Evolutionary conservation across 1,140 invertebrate genomes (phyloP).

Genomic region (Lucilia cuprina): DNA sequence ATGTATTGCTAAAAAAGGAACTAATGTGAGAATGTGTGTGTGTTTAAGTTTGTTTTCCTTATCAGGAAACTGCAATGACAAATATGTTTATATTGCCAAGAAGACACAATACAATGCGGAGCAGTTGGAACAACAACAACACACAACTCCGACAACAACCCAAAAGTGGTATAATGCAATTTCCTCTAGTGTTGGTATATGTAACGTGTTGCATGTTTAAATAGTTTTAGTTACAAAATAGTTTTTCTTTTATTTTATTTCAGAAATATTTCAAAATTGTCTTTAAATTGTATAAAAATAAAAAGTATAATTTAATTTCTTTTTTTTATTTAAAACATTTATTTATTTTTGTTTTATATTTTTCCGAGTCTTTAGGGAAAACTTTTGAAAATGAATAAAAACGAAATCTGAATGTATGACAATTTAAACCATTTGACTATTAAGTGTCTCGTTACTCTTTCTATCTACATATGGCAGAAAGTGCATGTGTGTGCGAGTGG

Average conservation of each 20-base stretch:
- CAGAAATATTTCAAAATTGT: neutral
- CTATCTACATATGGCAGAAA: too few relatives aligned
- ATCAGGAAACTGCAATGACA: slow-evolving; percentile 13
- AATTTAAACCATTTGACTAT: neutral
- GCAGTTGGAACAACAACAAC: neutral
- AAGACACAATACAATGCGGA: neutral
- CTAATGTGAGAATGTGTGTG: neutral
- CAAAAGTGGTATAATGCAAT: slow-evolving; percentile 3
- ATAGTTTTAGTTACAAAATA: neutral
- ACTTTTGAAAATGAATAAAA: neutral
- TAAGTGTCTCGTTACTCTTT: neutral
- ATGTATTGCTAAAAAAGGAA: neutral
- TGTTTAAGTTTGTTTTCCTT: neutral
- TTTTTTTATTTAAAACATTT: neutral
- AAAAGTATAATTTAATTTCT: neutral
- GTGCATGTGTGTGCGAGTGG: too few relatives aligned
- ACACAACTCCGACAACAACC: neutral
- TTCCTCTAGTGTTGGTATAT: neutral
- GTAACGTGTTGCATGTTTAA: slow-evolving; percentile 5
- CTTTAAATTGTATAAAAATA: neutral
- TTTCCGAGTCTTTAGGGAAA: neutral
- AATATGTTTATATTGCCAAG: slow-evolving; percentile 11
- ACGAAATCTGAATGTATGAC: neutral
- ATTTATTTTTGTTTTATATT: too few relatives aligned
- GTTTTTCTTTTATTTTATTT: neutral